Evolutionary conservation across 2,113 vertebrate species (phyloP).

Genomic region (Centrocercus urophasianus): DNA sequence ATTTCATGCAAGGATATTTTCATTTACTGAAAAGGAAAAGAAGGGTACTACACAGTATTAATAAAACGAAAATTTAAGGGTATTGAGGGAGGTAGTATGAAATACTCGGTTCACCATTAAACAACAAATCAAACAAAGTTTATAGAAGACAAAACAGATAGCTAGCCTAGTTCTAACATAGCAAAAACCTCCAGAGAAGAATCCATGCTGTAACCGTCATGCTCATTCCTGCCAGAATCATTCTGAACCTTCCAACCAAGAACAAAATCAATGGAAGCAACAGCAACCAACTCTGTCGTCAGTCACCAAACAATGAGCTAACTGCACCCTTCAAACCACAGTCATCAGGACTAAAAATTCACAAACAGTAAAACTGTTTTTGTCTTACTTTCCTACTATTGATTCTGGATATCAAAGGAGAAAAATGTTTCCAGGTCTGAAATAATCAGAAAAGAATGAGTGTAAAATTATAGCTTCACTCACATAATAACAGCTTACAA

Average conservation of each 20-base stretch:
- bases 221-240: neutral
- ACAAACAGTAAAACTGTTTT: neutral
- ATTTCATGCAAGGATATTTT: neutral
- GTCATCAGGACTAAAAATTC: neutral
- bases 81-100: neutral
- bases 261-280: neutral
- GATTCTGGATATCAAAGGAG: slow-evolving; percentile 1
- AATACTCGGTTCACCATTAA: neutral
- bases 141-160: neutral
- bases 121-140: neutral
- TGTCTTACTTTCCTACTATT: slow-evolving; percentile 3
- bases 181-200: neutral
- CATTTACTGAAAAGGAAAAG: neutral
- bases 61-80: neutral
- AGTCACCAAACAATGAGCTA: neutral
- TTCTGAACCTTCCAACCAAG: neutral
- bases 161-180: neutral
- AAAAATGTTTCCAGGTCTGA: slow-evolving; percentile 14
- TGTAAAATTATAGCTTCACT: neutral
- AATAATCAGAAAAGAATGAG: slow-evolving; percentile 6
- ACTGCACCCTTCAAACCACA: neutral
- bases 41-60: neutral
- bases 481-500: neutral
- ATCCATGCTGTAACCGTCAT: neutral
- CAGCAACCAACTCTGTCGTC: neutral